Conservation (phyloP, 2,113 vertebrate species). For the Hyperoodon ampullatus region DNA sequence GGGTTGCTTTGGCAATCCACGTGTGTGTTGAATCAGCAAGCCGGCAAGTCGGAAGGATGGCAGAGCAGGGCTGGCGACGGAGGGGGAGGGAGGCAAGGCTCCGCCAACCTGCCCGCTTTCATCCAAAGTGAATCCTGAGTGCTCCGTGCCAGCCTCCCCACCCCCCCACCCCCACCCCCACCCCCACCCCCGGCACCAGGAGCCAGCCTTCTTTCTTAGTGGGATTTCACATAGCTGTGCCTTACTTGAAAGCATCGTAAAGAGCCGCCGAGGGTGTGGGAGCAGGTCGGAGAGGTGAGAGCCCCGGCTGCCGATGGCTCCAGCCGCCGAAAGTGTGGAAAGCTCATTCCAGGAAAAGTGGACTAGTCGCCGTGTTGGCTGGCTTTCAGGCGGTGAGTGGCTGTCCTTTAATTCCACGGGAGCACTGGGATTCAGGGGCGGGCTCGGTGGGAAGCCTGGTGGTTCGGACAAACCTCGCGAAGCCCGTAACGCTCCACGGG, state of each 20-base stretch:
- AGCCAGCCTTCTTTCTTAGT: neutral
- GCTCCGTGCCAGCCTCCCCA: neutral
- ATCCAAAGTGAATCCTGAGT: neutral
- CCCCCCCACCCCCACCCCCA: neutral
- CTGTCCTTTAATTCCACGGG: slow-evolving; percentile 5
- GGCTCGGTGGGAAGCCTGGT: neutral
- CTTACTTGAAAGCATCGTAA: slow-evolving; percentile 54
- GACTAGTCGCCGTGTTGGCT: neutral
- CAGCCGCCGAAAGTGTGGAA: neutral
- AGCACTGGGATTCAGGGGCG: neutral
- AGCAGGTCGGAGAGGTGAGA: slow-evolving; percentile 63
- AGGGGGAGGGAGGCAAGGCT: neutral
- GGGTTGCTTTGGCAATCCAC: neutral
- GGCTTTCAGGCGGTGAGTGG: slow-evolving; percentile 60
- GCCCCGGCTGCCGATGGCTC: neutral
- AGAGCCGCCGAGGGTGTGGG: slow-evolving; percentile 46
- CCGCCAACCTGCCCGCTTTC: neutral
- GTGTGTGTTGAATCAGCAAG: neutral
- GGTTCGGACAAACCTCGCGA: neutral
- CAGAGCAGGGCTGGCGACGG: neutral
- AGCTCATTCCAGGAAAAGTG: slow-evolving; percentile 65
- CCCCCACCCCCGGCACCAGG: neutral
- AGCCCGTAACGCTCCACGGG: neutral
- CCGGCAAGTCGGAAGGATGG: neutral
- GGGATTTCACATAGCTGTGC: neutral